phyloP scores from a whole-genome alignment of 2,113 vertebrate species.

The Stigmatopora argus region DNA sequence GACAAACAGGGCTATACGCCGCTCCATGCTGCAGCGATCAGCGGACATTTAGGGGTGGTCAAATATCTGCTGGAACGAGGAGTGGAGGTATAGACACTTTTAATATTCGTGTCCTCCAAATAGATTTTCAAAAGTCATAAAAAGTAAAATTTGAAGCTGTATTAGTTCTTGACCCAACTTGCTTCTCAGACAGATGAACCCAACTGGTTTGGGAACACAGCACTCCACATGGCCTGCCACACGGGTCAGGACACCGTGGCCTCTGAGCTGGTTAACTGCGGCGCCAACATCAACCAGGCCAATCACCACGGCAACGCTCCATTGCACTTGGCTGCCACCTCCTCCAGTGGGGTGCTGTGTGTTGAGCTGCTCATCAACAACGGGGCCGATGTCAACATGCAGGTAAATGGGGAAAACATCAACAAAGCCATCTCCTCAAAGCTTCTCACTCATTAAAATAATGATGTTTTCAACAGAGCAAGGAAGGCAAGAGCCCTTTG shows the following conservation, averaged over 20 bases:
- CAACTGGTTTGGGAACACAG: conserved; percentile 86
- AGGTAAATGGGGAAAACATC: conserved; percentile 63
- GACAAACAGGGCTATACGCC: conserved; percentile 89
- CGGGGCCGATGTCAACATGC: conserved; percentile 86
- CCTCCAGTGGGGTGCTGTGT: conserved; percentile 87
- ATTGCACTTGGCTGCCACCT: conserved; percentile 88
- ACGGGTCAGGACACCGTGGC: conserved; percentile 88
- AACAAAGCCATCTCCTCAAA: not conserved
- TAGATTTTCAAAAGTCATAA: not conserved
- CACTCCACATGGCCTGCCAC: conserved; percentile 94
- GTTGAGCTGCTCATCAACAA: conserved; percentile 94
- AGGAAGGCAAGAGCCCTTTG: conserved; percentile 91
- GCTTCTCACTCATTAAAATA: not conserved
- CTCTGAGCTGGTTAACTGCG: conserved; percentile 85
- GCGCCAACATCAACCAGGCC: conserved; percentile 88
- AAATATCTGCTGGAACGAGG: conserved; percentile 82
- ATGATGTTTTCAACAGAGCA: conserved; percentile 73
- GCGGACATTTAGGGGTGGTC: conserved; percentile 84
- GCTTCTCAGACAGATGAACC: conserved; percentile 86
- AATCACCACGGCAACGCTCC: conserved; percentile 85
- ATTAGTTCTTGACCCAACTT: too few species aligned
- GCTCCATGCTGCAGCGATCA: conserved; percentile 86
- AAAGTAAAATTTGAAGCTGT: not conserved
- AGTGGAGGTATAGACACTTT: conserved; percentile 75
- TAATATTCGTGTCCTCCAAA: not conserved